Conservation (phyloP, 2,113 vertebrate genomes). For the Sardina pilchardus region DNA sequence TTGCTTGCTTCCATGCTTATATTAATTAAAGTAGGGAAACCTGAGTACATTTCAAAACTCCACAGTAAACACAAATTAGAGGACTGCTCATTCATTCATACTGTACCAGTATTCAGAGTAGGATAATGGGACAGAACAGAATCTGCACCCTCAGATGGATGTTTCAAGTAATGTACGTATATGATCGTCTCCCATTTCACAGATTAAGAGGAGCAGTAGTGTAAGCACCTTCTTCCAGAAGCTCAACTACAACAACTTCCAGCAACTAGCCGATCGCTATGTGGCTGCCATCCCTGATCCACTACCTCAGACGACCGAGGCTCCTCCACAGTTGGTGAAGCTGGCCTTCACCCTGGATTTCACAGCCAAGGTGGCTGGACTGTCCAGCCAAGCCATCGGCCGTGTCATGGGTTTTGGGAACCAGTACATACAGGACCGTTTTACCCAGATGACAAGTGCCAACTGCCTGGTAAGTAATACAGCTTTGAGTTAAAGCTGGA, state of each 20-base stretch:
- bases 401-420: conserved; percentile 72
- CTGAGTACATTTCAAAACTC: no score
- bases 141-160: no score
- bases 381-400: conserved; percentile 60
- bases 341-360: conserved; percentile 67
- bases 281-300: conserved; percentile 35
- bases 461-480: conserved; percentile 37
- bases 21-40: no score
- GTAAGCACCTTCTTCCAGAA: conserved; percentile 62
- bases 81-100: no score
- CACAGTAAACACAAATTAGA: no score
- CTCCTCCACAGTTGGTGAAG: conserved; percentile 45
- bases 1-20: no score
- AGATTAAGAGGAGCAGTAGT: conserved; percentile 65
- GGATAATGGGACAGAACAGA: no score
- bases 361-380: conserved; percentile 60
- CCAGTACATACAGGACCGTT: conserved; percentile 57
- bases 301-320: background rate
- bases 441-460: conserved; percentile 49
- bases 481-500: no score
- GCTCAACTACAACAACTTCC: conserved; percentile 72
- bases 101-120: no score
- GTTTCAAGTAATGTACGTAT: background rate
- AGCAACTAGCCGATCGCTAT: conserved; percentile 63
- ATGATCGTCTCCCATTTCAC: background rate